phyloP scores from a whole-genome alignment of 2,113 vertebrate species.

The Tichodroma muraria region DNA sequence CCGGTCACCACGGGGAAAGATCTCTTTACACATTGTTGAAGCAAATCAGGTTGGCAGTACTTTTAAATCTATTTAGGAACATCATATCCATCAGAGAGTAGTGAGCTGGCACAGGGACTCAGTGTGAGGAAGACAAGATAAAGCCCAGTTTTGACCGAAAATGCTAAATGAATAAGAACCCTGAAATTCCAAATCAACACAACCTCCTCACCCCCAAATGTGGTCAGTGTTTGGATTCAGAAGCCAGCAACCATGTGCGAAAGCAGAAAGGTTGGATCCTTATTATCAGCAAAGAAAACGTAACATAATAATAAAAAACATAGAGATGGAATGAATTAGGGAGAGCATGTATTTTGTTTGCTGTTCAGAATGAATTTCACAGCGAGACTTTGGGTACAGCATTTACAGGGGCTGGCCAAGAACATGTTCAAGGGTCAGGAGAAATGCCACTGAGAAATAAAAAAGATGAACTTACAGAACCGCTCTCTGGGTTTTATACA shows the following conservation, averaged over 20 bases:
- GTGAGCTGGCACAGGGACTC: not conserved
- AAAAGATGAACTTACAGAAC: not conserved
- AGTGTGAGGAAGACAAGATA: accelerated
- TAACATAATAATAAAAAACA: not conserved
- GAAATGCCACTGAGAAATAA: not conserved
- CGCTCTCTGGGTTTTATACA: not conserved
- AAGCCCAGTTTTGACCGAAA: not conserved
- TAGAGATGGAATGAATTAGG: not conserved
- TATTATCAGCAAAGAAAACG: not conserved
- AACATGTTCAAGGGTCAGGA: not conserved
- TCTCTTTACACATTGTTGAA: accelerated
- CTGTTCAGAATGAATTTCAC: not conserved
- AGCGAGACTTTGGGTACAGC: accelerated
- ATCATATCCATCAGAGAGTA: not conserved
- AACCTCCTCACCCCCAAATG: accelerated
- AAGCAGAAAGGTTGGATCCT: not conserved
- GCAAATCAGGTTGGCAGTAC: not conserved
- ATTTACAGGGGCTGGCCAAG: not conserved
- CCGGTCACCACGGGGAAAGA: too few relatives aligned
- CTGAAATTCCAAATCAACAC: too few relatives aligned
- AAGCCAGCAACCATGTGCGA: not conserved
- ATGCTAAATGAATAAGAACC: accelerated
- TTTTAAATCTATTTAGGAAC: too few relatives aligned
- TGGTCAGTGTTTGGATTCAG: not conserved
- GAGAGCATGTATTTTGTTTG: not conserved